Percentiles rank a stretch among this genome's conserved stretches.
Conservation (phyloP, 2,113 vertebrate species). For the Vireo altiloquus region DNA sequence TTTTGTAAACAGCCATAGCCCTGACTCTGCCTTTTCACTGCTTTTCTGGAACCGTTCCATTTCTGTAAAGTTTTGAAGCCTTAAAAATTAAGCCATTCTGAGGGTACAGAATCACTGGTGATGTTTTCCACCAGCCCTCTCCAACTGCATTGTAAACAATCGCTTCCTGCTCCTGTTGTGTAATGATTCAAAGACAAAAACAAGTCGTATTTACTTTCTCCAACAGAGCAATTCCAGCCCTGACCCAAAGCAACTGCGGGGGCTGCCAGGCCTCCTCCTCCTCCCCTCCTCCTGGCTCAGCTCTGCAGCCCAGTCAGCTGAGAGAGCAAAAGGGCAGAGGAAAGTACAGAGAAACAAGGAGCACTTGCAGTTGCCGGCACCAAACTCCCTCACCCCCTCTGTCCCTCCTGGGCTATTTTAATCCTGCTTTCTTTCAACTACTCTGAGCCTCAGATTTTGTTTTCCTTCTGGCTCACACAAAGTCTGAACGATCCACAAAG, state of each 20-base stretch:
- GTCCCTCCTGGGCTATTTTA: slow-evolving; percentile 53
- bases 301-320: slow-evolving; percentile 43
- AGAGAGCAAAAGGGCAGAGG: slow-evolving; percentile 59
- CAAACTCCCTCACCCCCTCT: neutral
- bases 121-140: neutral
- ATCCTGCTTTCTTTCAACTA: slow-evolving; percentile 41
- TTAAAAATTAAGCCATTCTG: neutral
- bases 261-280: neutral
- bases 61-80: neutral
- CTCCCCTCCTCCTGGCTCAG: neutral
- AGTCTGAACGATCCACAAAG: neutral
- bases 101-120: neutral
- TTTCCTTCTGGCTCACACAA: neutral
- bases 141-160: slow-evolving; percentile 36
- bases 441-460: neutral
- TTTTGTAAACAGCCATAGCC: neutral
- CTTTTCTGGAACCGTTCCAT: neutral
- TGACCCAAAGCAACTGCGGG: neutral
- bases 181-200: slow-evolving; percentile 25
- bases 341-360: slow-evolving; percentile 45
- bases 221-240: slow-evolving; percentile 12
- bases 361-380: neutral
- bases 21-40: neutral
- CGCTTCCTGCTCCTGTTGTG: slow-evolving; percentile 44
- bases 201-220: slow-evolving; percentile 52